Conservation (phyloP, 2,888 invertebrate species). For the Zygaena filipendulae region DNA sequence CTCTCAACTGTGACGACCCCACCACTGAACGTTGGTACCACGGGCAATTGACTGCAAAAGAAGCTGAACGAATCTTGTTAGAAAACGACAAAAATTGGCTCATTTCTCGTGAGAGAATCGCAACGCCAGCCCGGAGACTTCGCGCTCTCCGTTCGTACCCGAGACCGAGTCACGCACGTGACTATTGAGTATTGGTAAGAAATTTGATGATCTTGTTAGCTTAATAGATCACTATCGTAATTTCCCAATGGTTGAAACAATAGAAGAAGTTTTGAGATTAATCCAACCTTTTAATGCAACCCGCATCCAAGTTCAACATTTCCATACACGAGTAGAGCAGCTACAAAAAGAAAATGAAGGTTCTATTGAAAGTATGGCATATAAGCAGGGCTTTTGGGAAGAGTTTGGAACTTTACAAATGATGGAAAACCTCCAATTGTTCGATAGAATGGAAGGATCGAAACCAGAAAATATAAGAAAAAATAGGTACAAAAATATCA, state of each 20-base stretch:
- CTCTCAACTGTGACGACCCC: slow-evolving; percentile 95
- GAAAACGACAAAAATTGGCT: slow-evolving; percentile 97
- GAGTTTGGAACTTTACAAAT: slow-evolving; percentile 98
- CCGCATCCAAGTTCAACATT: slow-evolving; percentile 78
- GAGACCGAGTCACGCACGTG: slow-evolving; percentile 96
- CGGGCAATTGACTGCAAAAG: slow-evolving; percentile 92
- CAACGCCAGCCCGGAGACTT: slow-evolving; percentile 97
- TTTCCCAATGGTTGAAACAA: slow-evolving; percentile 98
- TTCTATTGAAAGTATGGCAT: slow-evolving; percentile 65
- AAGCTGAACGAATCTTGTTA: slow-evolving; percentile 90
- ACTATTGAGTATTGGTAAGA: slow-evolving; percentile 98
- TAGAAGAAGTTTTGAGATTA: slow-evolving; percentile 93
- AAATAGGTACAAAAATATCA: slow-evolving; percentile 98
- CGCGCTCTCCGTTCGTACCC: slow-evolving; percentile 92
- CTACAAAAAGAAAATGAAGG: slow-evolving; percentile 87
- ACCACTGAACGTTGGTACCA: slow-evolving; percentile 98
- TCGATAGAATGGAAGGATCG: slow-evolving; percentile 94
- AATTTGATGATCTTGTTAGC: slow-evolving; percentile 90
- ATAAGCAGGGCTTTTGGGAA: slow-evolving; percentile 97
- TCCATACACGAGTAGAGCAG: slow-evolving; percentile 92
- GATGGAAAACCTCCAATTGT: slow-evolving; percentile 94
- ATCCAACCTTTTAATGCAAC: slow-evolving; percentile 97
- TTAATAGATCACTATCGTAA: slow-evolving; percentile 95
- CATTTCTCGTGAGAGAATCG: slow-evolving; percentile 96
- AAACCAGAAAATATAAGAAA: slow-evolving; percentile 93